A percentile compares a stretch with the other conserved stretches of the same genome.
These are phyloP conservation scores for Zelleria hepariella DNA, from an alignment of 2,888 invertebrate species.

Conservation along the genomic window DNA sequence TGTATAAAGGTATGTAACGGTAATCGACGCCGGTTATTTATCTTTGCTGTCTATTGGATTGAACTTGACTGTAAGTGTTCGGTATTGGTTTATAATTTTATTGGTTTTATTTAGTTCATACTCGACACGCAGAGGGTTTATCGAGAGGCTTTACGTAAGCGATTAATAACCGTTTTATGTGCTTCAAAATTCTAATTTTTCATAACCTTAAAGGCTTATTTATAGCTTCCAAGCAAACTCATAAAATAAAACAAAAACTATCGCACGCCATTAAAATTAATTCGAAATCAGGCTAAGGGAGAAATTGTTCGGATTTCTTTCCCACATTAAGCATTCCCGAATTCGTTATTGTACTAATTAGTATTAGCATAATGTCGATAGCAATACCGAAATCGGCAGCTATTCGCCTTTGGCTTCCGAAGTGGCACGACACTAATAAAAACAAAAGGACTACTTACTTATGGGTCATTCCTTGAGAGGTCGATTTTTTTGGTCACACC, in stretches of 20 bases:
- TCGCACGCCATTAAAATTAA: background rate
- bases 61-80: background rate
- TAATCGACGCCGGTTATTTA: no score
- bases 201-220: background rate
- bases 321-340: conserved; percentile 4
- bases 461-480: background rate
- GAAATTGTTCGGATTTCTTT: conserved; percentile 2
- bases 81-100: background rate
- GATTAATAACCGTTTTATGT: background rate
- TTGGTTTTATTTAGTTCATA: no score
- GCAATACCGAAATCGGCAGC: background rate
- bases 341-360: background rate
- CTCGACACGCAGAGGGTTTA: background rate
- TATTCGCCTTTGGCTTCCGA: background rate
- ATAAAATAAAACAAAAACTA: background rate
- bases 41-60: background rate
- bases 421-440: background rate
- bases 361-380: background rate
- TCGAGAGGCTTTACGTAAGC: background rate
- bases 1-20: no score
- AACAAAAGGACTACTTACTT: background rate
- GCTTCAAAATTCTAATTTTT: background rate
- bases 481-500: no score
- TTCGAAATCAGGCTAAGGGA: background rate
- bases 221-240: background rate